These are phyloP conservation scores for Catostomus latipinnis DNA, from an alignment of 2,797 vertebrate genomes.

Conservation along the genomic window DNA sequence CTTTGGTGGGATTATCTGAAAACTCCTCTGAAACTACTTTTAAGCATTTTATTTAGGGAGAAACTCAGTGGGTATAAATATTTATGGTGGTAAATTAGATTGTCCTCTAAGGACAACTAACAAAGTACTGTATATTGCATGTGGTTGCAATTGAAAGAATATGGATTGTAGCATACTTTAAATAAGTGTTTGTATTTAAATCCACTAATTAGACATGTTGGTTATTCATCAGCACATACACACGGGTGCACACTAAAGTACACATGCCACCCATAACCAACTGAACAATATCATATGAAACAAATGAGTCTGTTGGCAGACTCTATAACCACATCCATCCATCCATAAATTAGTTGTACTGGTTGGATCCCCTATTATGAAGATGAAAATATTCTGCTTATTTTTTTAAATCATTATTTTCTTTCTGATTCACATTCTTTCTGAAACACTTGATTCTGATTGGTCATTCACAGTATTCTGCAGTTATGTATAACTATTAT, in stretches of 20 bases:
- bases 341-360: too few species aligned
- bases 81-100: neutral
- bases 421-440: neutral
- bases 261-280: neutral
- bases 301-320: neutral
- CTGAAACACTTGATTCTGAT: neutral
- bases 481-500: neutral
- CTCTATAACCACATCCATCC: neutral
- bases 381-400: neutral
- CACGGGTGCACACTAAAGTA: neutral
- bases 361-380: neutral
- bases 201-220: slow-evolving; percentile 2
- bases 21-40: neutral
- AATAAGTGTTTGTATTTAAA: neutral
- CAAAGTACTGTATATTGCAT: neutral
- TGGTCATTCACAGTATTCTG: neutral
- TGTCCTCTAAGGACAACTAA: neutral
- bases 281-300: neutral
- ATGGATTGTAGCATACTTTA: slow-evolving; percentile 8
- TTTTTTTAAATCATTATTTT: neutral
- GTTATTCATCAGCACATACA: neutral
- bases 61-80: neutral
- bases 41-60: neutral
- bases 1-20: neutral
- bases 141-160: neutral